Conservation (phyloP, 2,797 vertebrate genomes). For the Mus caroli region DNA sequence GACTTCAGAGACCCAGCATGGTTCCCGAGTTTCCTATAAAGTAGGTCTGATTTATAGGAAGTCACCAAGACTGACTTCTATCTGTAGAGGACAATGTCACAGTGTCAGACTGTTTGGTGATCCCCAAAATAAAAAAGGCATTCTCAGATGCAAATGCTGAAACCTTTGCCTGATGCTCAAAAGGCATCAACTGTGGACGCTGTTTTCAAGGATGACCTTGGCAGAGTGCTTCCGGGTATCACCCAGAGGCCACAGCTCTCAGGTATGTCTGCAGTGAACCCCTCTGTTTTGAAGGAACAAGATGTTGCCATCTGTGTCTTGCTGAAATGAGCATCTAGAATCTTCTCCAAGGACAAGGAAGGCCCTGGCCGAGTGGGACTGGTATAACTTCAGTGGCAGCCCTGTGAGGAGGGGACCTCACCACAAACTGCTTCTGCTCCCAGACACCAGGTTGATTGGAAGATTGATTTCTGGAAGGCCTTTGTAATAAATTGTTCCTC, state of each 20-base stretch:
- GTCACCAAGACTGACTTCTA: not conserved
- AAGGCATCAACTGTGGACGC: not conserved
- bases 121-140: not conserved
- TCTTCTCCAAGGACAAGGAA: not conserved
- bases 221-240: not conserved
- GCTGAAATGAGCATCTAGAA: not conserved
- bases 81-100: not conserved
- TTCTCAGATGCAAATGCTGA: not conserved
- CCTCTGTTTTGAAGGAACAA: slow-evolving; percentile 29
- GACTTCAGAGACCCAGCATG: not conserved
- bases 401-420: not conserved
- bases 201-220: not conserved
- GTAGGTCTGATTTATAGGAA: not conserved
- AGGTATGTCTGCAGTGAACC: not conserved
- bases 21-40: not conserved
- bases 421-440: slow-evolving; percentile 57
- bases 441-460: slow-evolving; percentile 52
- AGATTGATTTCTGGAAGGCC: slow-evolving; percentile 83
- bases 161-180: not conserved
- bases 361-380: not conserved
- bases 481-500: slow-evolving; percentile 84
- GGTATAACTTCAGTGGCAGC: not conserved
- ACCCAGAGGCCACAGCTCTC: not conserved
- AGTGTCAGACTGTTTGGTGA: not conserved
- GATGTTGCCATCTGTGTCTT: slow-evolving; percentile 33